Evolutionary conservation across 2,113 vertebrate genomes (phyloP).

Genomic region (Platichthys stellatus): DNA sequence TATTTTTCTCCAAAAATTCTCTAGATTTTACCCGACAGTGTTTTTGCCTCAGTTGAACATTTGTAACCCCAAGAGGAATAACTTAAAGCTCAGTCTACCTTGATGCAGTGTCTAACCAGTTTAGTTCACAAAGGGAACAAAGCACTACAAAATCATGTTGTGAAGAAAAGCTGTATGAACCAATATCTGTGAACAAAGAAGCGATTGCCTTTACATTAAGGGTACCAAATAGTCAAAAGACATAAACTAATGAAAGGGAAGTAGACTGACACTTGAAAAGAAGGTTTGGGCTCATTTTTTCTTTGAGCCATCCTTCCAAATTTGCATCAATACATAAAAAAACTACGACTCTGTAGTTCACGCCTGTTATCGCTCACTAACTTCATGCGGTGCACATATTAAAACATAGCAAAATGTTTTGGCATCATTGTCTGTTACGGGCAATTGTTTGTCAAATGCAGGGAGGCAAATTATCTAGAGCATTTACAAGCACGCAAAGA

Average conservation of each 20-base stretch:
- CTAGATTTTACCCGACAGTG: constrained; percentile 33
- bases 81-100: constrained; percentile 52
- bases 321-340: constrained; percentile 59
- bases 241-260: constrained; percentile 64
- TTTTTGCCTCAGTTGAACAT: constrained; percentile 61
- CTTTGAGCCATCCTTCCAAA: constrained; percentile 65
- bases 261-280: constrained; percentile 66
- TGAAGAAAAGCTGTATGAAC: constrained; percentile 75
- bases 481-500: constrained; percentile 65
- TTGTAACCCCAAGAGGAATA: constrained; percentile 50
- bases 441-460: constrained; percentile 67
- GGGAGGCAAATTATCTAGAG: constrained; percentile 69
- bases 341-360: background rate
- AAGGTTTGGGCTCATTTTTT: constrained; percentile 57
- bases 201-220: constrained; percentile 78
- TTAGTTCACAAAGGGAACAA: constrained; percentile 62
- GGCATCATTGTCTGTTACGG: constrained; percentile 67
- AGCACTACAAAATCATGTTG: constrained; percentile 69
- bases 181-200: constrained; percentile 78
- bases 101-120: constrained; percentile 63
- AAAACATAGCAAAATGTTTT: constrained; percentile 55
- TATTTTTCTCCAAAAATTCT: constrained; percentile 15
- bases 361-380: constrained; percentile 44
- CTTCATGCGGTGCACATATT: constrained; percentile 49
- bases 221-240: constrained; percentile 76